Base-by-base conservation (phyloP, 35 echinoderm and acorn worm species). In the Hemicentrotus pulcherrimus region DNA sequence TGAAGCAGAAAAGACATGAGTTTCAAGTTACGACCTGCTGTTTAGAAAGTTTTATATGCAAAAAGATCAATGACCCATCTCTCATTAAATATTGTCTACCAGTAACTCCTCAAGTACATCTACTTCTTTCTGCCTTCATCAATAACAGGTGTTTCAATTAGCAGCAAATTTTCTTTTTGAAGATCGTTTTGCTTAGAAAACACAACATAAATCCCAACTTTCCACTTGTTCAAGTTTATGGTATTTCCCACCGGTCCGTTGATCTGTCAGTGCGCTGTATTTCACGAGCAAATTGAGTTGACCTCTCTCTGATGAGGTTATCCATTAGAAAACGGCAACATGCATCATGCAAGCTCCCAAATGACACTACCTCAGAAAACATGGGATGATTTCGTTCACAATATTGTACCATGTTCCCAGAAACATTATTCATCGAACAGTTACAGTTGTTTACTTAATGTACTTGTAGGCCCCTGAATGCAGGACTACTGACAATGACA, bases 261-360 rank as follows among this genome's bases (percentile, higher is more conserved):
- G 65, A 78, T 78, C 65, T 78, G 65, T 78, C 65, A 78, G 6
- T 78, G 24, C 19, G 65, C 65, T 7, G 65, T 78, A 78, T 28
- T 78, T n/a, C 65, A 78, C 65, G 19, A 78, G 65, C 65, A 78
- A 78, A 78, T 78, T 78, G 65, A 24, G 65, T 78, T 78, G 65
- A 78, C 65, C 65, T 78, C 28, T 78, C 22, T 6, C 28, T 78
- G 65, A 78, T 78, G 65, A 78, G 65, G 65, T 78, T 22, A n/a
- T 78, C 65, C 65, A 78, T 78, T 78, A 78, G 65, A 78, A 78
- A n/a, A 4, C 22, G 7, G 65, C 65, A 78, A 78, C 24, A 28
- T 78, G 5, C 65, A 28, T 28, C 65, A 78, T 78, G 65, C 52
- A 5, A 78, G 65, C 22, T 78, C 65, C 65, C 65, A 78, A 78